Conservation (phyloP, 2,113 vertebrate species). For the Sciurus niger region DNA sequence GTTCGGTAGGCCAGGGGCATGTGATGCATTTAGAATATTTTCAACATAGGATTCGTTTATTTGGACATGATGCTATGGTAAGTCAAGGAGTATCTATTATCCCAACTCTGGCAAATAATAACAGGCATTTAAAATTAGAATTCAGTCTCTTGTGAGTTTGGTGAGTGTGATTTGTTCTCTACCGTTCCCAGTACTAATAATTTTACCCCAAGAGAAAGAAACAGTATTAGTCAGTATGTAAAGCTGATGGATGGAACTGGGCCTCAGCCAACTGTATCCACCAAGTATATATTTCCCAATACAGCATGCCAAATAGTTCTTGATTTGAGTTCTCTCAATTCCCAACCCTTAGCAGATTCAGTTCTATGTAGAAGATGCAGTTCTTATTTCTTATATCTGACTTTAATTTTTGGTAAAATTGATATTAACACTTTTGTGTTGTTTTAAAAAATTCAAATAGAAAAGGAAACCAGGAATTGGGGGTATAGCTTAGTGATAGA, state of each 20-base stretch:
- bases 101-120: not conserved
- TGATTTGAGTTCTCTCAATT: not conserved
- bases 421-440: not conserved
- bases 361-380: not conserved
- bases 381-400: not conserved
- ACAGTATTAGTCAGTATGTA: not conserved
- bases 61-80: not conserved
- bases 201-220: slow-evolving; percentile 3
- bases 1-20: no score
- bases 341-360: not conserved
- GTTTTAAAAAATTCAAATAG: not conserved
- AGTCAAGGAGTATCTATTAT: not conserved
- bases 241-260: not conserved
- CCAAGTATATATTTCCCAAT: not conserved
- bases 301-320: not conserved
- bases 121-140: slow-evolving; percentile 60
- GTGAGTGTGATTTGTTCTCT: not conserved
- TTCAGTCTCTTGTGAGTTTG: slow-evolving; percentile 41
- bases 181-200: not conserved
- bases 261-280: not conserved
- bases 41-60: not conserved
- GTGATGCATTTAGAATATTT: not conserved
- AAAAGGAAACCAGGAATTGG: not conserved
- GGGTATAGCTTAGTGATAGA: not conserved
- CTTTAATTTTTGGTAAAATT: slow-evolving; percentile 3